Evolutionary conservation across 2,888 invertebrate species (phyloP).

Genomic region (Nudaria mundana): DNA sequence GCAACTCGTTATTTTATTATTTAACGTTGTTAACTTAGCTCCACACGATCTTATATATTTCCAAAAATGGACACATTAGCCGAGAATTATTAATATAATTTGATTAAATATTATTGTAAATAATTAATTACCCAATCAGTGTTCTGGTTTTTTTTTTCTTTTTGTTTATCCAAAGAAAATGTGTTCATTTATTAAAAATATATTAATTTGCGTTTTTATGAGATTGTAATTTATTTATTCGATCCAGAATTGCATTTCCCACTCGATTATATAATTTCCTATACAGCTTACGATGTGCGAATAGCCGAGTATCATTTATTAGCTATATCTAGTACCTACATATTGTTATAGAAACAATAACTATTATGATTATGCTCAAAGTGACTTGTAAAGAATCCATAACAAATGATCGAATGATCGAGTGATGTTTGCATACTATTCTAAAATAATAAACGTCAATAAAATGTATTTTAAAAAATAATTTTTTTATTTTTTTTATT

Average conservation of each 20-base stretch:
- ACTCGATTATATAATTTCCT: conserved; percentile 41
- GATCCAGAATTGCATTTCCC: conserved; percentile 75
- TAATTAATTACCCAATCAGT: conserved; percentile 50
- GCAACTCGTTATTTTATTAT: conserved; percentile 18
- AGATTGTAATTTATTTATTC: conserved; percentile 70
- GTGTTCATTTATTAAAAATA: conserved; percentile 70
- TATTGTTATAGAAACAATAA: conserved; percentile 34
- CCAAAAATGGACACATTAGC: conserved; percentile 46
- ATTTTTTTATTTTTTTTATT: conserved; percentile 37
- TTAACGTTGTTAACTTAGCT: conserved; percentile 23
- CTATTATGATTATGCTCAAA: conserved; percentile 67
- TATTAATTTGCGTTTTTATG: conserved; percentile 53
- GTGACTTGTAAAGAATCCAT: conserved; percentile 60
- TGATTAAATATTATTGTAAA: conserved; percentile 43
- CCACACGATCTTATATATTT: conserved; percentile 8
- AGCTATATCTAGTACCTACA: conserved; percentile 36
- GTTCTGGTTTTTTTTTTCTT: conserved; percentile 49
- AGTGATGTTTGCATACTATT: conserved; percentile 77
- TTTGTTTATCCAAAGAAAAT: conserved; percentile 72
- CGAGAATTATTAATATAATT: conserved; percentile 25
- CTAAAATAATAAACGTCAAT: conserved; percentile 77
- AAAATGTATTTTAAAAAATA: conserved; percentile 78
- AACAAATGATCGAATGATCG: conserved; percentile 61
- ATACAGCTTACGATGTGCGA: conserved; percentile 28
- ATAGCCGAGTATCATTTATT: conserved; percentile 42